Conservation (phyloP, 2,888 invertebrate species). For the Leucoptera coffeella region DNA sequence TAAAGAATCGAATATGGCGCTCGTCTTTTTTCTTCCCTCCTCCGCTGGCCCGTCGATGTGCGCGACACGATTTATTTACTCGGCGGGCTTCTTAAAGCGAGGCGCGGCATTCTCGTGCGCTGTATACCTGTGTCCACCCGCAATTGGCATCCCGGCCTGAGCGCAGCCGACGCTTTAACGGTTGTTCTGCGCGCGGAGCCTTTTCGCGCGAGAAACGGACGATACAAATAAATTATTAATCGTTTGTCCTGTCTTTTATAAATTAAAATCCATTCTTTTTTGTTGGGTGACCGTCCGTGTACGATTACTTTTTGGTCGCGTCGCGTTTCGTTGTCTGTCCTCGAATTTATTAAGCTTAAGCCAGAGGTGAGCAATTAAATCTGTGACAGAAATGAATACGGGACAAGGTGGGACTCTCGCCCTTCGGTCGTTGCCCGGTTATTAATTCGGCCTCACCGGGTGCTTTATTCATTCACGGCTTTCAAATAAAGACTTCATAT, state of each 20-base stretch:
- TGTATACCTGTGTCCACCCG: slow-evolving; percentile 53
- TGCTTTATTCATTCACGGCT: slow-evolving; percentile 29
- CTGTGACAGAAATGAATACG: slow-evolving; percentile 48
- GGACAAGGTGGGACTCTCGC: slow-evolving; percentile 16
- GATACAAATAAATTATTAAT: slow-evolving; percentile 55
- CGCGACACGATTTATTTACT: slow-evolving; percentile 53
- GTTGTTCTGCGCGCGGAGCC: slow-evolving; percentile 36
- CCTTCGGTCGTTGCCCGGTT: slow-evolving; percentile 15
- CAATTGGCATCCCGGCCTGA: slow-evolving; percentile 52
- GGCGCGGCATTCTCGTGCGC: slow-evolving; percentile 50
- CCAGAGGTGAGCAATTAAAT: slow-evolving; percentile 49
- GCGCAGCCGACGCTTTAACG: slow-evolving; percentile 49
- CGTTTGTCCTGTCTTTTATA: slow-evolving; percentile 55
- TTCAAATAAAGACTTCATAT: slow-evolving; percentile 13
- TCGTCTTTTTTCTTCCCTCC: slow-evolving; percentile 45
- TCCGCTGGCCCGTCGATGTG: slow-evolving; percentile 31
- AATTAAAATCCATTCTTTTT: slow-evolving; percentile 50
- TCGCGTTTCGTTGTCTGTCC: slow-evolving; percentile 38
- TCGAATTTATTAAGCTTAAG: slow-evolving; percentile 48
- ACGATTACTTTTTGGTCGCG: slow-evolving; percentile 35
- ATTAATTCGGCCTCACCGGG: slow-evolving; percentile 31
- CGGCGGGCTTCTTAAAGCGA: slow-evolving; percentile 48
- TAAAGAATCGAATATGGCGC: slow-evolving; percentile 52
- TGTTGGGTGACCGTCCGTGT: slow-evolving; percentile 24
- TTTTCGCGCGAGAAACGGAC: slow-evolving; percentile 39